Evolutionary conservation across 2,797 vertebrate species (phyloP).

Genomic region (Antennarius maculatus): DNA sequence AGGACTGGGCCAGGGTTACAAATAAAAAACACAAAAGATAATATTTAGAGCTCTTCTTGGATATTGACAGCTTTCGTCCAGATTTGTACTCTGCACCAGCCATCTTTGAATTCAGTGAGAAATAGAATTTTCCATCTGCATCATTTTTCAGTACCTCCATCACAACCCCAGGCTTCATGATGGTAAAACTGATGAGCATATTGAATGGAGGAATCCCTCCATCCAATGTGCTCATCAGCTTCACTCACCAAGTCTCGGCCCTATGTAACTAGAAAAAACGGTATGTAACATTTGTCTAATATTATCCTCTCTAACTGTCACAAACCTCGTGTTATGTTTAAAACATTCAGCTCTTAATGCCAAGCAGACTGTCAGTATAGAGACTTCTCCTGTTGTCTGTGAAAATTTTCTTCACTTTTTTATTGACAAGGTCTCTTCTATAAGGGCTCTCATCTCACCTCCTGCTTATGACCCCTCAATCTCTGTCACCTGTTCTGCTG

Average conservation of each 20-base stretch:
- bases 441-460: too few species aligned
- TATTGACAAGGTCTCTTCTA: too few species aligned
- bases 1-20: background rate
- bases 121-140: constrained; percentile 2
- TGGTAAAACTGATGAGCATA: background rate
- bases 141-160: constrained; percentile 9
- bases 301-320: too few species aligned
- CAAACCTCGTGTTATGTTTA: too few species aligned
- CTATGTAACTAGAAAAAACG: background rate
- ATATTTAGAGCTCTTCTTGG: constrained; percentile 21
- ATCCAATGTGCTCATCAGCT: too few species aligned
- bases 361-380: too few species aligned
- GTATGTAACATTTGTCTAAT: too few species aligned
- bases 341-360: too few species aligned
- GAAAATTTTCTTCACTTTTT: too few species aligned
- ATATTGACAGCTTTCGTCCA: background rate
- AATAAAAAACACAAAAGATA: background rate
- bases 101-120: constrained; percentile 30
- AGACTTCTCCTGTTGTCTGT: too few species aligned
- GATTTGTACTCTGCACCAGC: constrained; percentile 17
- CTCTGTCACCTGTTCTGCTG: too few species aligned
- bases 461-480: too few species aligned
- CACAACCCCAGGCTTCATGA: constrained; percentile 4
- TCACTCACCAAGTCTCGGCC: constrained; percentile 8
- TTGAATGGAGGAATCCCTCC: constrained; percentile 10